These are phyloP conservation scores for Hirtodrosophila histrioides DNA, from an alignment of 2,888 invertebrate species.

Conservation along the genomic window DNA sequence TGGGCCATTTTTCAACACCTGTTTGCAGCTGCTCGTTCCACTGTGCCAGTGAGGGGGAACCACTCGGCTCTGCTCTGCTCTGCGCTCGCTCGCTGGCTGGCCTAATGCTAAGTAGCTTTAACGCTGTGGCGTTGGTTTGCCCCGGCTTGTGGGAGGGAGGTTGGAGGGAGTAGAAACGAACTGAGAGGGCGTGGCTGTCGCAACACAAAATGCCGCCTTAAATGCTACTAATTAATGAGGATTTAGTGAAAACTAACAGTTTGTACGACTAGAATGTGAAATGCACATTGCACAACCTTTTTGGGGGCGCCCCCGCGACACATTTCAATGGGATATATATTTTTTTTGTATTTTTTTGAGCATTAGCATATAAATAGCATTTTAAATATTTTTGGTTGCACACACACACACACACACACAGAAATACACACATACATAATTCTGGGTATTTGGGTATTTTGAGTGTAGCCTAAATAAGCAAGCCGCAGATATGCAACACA, in stretches of 20 bases:
- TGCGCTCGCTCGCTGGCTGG: constrained; percentile 4
- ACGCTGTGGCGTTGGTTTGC: constrained; percentile 54
- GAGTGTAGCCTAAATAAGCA: constrained; percentile 46
- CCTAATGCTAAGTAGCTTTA: constrained; percentile 77
- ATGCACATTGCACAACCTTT: constrained; percentile 65
- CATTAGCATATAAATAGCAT: constrained; percentile 81
- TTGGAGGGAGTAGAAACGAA: constrained; percentile 28
- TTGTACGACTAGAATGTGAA: constrained; percentile 44
- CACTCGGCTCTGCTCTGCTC: neutral
- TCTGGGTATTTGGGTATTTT: constrained; percentile 52
- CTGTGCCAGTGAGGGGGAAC: constrained; percentile 47
- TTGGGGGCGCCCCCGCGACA: constrained; percentile 39
- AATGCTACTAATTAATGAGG: constrained; percentile 81
- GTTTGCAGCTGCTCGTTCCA: constrained; percentile 62
- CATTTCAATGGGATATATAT: constrained; percentile 34
- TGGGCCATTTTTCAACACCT: constrained; percentile 69
- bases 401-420: constrained; percentile 27
- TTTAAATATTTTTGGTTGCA: constrained; percentile 75
- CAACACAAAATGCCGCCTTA: constrained; percentile 71
- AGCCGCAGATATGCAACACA: constrained; percentile 27
- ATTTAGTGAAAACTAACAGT: constrained; percentile 79
- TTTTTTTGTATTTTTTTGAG: constrained; percentile 32
- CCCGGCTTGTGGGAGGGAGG: constrained; percentile 23
- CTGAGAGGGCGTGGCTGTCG: constrained; percentile 11
- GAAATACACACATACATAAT: constrained; percentile 58